Conservation (phyloP, 2,888 invertebrate species). For the Pachymerium ferrugineum region DNA sequence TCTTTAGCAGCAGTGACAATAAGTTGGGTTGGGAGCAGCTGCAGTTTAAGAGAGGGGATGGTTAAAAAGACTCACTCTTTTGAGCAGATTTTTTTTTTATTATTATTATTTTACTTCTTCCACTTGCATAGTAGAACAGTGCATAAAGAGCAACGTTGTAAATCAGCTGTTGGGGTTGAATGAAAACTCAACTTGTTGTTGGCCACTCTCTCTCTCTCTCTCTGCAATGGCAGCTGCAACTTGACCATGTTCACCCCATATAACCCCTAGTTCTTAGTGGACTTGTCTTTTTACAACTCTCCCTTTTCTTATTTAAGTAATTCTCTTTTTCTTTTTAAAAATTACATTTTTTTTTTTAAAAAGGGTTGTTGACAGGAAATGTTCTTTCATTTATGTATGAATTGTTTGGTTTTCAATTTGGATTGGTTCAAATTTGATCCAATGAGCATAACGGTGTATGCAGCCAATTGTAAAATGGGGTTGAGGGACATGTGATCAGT, state of each 20-base stretch:
- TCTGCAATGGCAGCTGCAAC: slow-evolving; percentile 8
- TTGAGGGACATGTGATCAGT: too few species aligned
- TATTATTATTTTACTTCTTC: slow-evolving; percentile 9
- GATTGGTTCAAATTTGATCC: slow-evolving; percentile 13
- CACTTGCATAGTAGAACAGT: slow-evolving; percentile 22
- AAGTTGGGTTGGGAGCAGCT: slow-evolving; percentile 6
- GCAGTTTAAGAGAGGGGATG: neutral
- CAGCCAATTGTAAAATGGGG: slow-evolving; percentile 17
- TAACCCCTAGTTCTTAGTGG: neutral
- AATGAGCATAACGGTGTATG: slow-evolving; percentile 10
- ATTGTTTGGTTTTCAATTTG: neutral
- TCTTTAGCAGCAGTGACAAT: slow-evolving; percentile 18
- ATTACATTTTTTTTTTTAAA: neutral
- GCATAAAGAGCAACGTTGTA: slow-evolving; percentile 17
- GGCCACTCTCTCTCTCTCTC: neutral
- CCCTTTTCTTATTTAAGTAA: neutral
- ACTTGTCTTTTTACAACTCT: neutral
- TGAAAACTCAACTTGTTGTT: neutral
- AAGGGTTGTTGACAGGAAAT: neutral
- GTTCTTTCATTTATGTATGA: neutral
- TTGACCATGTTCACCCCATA: neutral
- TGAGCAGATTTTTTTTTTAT: neutral
- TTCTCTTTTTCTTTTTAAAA: neutral
- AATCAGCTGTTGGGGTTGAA: slow-evolving; percentile 23
- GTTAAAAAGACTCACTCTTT: slow-evolving; percentile 6